A percentile compares a stretch with the other conserved stretches of the same genome.
phyloP scores from a whole-genome alignment of 1,140 invertebrate genomes.

The Sinonovacula constricta region DNA sequence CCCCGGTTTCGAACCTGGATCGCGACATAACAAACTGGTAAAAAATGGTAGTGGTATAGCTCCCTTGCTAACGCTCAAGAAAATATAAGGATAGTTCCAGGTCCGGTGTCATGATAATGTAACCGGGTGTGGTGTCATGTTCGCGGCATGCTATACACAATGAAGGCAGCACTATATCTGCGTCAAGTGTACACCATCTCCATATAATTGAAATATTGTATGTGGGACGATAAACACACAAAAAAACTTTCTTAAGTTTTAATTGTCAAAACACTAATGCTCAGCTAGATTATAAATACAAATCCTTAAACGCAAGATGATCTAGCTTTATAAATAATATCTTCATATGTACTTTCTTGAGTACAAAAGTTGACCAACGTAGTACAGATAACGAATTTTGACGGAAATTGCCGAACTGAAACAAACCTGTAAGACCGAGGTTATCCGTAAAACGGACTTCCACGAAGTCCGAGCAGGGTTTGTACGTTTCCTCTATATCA shows the following conservation, averaged over 20 bases:
- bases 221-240: background rate
- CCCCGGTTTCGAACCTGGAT: background rate
- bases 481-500: background rate
- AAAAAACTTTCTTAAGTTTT: background rate
- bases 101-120: too few species aligned
- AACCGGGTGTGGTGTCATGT: too few species aligned
- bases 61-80: too few species aligned
- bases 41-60: background rate
- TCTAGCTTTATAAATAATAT: too few species aligned
- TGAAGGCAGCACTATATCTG: too few species aligned
- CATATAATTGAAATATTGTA: too few species aligned
- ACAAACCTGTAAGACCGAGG: constrained; percentile 38
- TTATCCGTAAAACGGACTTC: constrained; percentile 38
- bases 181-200: too few species aligned
- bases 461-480: constrained; percentile 34
- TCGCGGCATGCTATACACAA: too few species aligned
- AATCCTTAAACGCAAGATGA: background rate
- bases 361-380: too few species aligned
- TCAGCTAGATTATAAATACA: background rate
- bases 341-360: too few species aligned
- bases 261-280: background rate
- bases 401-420: background rate
- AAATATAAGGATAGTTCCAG: too few species aligned
- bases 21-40: background rate
- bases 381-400: background rate